Conservation (phyloP, 2,888 invertebrate genomes). For the Toxonevra muliebris region DNA sequence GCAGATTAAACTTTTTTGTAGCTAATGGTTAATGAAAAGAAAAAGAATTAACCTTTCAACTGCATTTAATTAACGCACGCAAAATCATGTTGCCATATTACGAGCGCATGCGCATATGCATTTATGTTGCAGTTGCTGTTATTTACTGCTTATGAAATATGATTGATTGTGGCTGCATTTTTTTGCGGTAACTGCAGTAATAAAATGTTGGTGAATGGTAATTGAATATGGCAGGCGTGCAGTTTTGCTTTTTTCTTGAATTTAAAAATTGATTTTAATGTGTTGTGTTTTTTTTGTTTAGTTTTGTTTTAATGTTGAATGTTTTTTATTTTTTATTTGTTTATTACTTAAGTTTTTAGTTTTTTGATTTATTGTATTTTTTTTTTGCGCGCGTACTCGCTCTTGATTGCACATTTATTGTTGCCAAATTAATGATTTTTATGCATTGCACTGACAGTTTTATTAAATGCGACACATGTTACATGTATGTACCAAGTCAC, state of each 20-base stretch:
- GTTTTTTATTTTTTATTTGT: too few relatives aligned
- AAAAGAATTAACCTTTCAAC: conserved; percentile 4
- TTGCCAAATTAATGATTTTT: too few relatives aligned
- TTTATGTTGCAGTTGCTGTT: too few relatives aligned
- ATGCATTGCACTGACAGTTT: conserved; percentile 26
- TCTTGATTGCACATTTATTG: too few relatives aligned
- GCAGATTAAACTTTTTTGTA: too few relatives aligned
- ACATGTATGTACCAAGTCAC: background rate
- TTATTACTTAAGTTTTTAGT: conserved; percentile 9
- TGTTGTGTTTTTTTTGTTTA: too few relatives aligned
- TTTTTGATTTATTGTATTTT: conserved; percentile 21
- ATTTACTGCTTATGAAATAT: conserved; percentile 2
- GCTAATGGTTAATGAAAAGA: too few relatives aligned
- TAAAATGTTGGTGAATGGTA: conserved; percentile 11
- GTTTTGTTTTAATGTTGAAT: too few relatives aligned
- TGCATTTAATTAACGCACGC: conserved; percentile 16
- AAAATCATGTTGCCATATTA: background rate
- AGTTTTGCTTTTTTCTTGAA: background rate
- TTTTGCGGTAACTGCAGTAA: background rate
- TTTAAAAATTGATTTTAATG: too few relatives aligned
- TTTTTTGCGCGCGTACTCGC: too few relatives aligned
- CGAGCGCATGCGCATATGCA: too few relatives aligned
- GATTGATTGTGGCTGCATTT: conserved; percentile 21
- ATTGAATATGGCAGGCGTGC: conserved; percentile 6
- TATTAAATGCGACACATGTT: conserved; percentile 31